Base-by-base conservation (phyloP, 1,140 invertebrate genomes). In the Monomorium pharaonis region DNA sequence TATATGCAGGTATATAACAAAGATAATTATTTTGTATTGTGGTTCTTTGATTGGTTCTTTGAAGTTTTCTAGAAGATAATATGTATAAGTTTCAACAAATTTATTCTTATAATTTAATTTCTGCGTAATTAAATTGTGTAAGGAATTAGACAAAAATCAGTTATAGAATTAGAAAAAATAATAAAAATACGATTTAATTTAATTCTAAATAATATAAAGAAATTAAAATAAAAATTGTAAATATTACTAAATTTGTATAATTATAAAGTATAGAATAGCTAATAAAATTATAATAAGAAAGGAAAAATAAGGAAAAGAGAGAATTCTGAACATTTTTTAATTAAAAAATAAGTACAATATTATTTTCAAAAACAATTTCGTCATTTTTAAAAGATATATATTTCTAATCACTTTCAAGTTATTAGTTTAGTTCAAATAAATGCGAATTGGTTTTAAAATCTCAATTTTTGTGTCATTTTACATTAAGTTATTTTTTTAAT, bases 81-180 rank as follows among this genome's bases (percentile, higher is more conserved):
- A n/a, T n/a, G n/a, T n/a, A n/a, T n/a, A n/a, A 7, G 3, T 16
- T 49, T 21, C 1, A 21, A 1, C 24, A 51, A 42, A 58, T 21
- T 58, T 24, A 30, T 7, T n/a, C 18, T 0, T 21, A 21, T 33
- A 72, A 83, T 72, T 72, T 60, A 33, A 72, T 83, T 72, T 44
- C 16, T 2, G 24, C 9, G 3, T 7, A n/a, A 58, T 58, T 30
- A 30, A 69, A 18, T 10, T 44, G 3, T 24, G 7, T 30, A 56
- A 63, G 7, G 7, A 58, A 12, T 42, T 37, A 56, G 24, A 16
- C 9, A n/a, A 74, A 74, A 74, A 54, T 21, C 5, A 42, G 24
- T 58, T 56, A n/a, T 14, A 56, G n/a, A 6, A 62, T 3, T 18
- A 24, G 24, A 60, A 62, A 3, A 75, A 54, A 16, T 12, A n/a